Percentiles rank a stretch among this genome's conserved stretches.
Conservation (phyloP, 2,113 vertebrate genomes). For the Pelvicachromis taeniatus region DNA sequence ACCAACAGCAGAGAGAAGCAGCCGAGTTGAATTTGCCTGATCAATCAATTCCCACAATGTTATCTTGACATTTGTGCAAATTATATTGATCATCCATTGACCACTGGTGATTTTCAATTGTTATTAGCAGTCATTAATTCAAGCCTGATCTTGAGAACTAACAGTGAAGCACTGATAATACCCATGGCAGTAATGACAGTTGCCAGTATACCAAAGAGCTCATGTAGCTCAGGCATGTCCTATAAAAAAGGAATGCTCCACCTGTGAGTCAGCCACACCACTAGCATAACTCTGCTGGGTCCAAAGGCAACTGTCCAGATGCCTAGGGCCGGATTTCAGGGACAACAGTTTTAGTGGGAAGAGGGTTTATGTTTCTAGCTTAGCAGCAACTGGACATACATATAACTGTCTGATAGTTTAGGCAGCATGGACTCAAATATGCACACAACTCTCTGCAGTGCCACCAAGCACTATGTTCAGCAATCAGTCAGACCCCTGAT, state of each 20-base stretch:
- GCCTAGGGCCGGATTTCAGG: conserved; percentile 14
- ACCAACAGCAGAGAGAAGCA: conserved; percentile 16
- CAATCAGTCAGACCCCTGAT: neutral
- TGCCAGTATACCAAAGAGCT: neutral
- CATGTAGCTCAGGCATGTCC: neutral
- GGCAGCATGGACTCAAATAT: neutral
- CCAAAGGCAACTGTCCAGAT: conserved; percentile 53
- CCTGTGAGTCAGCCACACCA: conserved; percentile 44
- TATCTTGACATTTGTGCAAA: conserved; percentile 52
- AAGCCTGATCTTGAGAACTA: neutral
- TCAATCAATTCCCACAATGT: conserved; percentile 42
- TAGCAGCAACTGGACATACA: conserved; percentile 24
- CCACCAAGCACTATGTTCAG: neutral
- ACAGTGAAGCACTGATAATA: neutral
- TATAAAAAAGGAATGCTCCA: conserved; percentile 50
- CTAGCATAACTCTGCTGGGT: conserved; percentile 44
- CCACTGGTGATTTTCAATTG: neutral
- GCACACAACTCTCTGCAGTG: neutral
- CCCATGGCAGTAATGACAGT: neutral
- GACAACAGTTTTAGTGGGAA: neutral
- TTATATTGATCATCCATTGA: conserved; percentile 39
- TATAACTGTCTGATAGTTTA: neutral
- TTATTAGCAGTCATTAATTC: conserved; percentile 20
- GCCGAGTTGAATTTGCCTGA: conserved; percentile 6
- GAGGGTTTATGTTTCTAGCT: conserved; percentile 21